Conservation (phyloP, 2,888 invertebrate species). For the Ecdyonurus torrentis region DNA sequence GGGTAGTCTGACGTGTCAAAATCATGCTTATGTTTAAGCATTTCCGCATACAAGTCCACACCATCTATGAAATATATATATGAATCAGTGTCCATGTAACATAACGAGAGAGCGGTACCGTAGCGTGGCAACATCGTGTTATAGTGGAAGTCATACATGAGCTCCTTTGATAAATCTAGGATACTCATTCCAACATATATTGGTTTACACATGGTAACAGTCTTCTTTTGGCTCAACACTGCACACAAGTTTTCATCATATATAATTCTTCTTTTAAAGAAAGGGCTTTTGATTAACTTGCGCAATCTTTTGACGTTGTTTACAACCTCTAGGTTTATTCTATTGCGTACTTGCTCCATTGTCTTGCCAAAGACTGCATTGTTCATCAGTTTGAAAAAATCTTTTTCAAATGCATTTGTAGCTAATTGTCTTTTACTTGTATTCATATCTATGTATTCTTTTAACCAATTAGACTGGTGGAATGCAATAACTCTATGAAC, state of each 20-base stretch:
- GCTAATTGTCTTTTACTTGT: slow-evolving; percentile 4
- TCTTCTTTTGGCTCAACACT: neutral
- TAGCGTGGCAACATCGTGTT: slow-evolving; percentile 15
- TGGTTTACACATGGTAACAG: slow-evolving; percentile 18
- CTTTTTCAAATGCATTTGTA: neutral
- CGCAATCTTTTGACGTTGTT: neutral
- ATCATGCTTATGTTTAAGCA: slow-evolving; percentile 1
- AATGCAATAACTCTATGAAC: slow-evolving; percentile 15
- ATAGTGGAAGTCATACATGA: slow-evolving; percentile 17
- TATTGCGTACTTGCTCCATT: neutral
- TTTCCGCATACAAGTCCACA: slow-evolving; percentile 5
- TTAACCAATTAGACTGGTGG: slow-evolving; percentile 14
- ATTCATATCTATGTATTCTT: slow-evolving; percentile 15
- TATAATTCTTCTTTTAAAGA: neutral
- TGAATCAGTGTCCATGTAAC: slow-evolving; percentile 10
- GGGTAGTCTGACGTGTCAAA: slow-evolving; percentile 9
- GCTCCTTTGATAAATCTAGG: slow-evolving; percentile 18
- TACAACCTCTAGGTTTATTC: neutral
- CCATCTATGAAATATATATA: slow-evolving; percentile 7
- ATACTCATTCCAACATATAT: slow-evolving; percentile 19
- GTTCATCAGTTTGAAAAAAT: neutral
- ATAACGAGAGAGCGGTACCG: neutral
- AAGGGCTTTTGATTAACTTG: neutral
- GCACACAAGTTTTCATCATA: neutral
- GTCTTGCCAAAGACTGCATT: neutral